phyloP scores from a whole-genome alignment of 2,113 vertebrate genomes.

The Pterocles burchelli region DNA sequence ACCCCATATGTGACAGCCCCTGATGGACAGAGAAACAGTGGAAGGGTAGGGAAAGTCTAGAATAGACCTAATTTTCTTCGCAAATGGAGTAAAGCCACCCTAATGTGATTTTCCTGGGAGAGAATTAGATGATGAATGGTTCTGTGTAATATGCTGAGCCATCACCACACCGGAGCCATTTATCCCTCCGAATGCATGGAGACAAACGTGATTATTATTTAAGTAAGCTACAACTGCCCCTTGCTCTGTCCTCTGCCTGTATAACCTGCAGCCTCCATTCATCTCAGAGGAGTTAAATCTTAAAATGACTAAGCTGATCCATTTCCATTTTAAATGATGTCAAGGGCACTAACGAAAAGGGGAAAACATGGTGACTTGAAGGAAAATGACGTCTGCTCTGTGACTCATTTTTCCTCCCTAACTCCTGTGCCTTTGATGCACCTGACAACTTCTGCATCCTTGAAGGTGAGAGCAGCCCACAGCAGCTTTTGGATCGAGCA shows the following conservation, averaged over 20 bases:
- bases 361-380: background rate
- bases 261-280: slow-evolving; percentile 22
- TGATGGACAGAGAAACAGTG: background rate
- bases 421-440: background rate
- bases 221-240: slow-evolving; percentile 59
- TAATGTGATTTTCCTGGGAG: slow-evolving; percentile 61
- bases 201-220: slow-evolving; percentile 71
- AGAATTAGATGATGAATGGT: slow-evolving; percentile 70
- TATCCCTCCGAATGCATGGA: slow-evolving; percentile 60
- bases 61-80: slow-evolving; percentile 13
- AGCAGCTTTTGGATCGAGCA: background rate
- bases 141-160: slow-evolving; percentile 69
- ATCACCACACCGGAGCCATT: slow-evolving; percentile 57
- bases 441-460: background rate
- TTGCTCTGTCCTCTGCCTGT: background rate
- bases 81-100: slow-evolving; percentile 40
- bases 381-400: background rate
- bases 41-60: background rate
- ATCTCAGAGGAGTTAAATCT: slow-evolving; percentile 24
- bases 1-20: background rate
- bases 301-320: slow-evolving; percentile 19
- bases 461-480: background rate
- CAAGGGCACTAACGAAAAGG: background rate
- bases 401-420: slow-evolving; percentile 18
- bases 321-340: slow-evolving; percentile 31